phyloP scores from a whole-genome alignment of 2,113 vertebrate species.

The Plestiodon gilberti region DNA sequence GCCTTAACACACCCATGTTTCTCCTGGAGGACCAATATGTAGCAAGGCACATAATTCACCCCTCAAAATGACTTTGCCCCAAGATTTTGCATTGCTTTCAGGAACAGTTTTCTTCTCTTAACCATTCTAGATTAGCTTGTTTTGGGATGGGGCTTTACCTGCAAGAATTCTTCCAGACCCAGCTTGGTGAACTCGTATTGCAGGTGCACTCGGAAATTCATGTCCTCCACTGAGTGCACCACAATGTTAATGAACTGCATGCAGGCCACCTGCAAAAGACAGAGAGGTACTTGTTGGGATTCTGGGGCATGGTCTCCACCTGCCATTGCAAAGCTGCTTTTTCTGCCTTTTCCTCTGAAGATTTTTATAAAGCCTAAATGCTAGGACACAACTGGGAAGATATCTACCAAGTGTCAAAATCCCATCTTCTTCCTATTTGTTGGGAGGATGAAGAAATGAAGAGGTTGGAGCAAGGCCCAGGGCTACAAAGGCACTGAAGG shows the following conservation, averaged over 20 bases:
- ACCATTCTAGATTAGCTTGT: background rate
- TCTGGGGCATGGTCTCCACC: background rate
- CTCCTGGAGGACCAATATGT: background rate
- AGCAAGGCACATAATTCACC: background rate
- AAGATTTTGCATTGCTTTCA: no score
- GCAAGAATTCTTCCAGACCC: constrained; percentile 93
- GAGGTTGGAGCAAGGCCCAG: background rate
- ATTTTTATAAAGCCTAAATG: background rate
- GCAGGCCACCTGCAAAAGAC: constrained; percentile 87
- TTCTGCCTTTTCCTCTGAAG: background rate
- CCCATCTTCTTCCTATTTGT: background rate
- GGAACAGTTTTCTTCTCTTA: background rate
- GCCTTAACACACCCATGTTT: background rate
- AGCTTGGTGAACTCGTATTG: constrained; percentile 97
- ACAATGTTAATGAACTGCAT: constrained; percentile 99
- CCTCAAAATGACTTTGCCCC: background rate
- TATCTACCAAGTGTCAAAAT: background rate
- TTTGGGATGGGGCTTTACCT: constrained; percentile 74
- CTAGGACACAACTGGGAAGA: background rate
- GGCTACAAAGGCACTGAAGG: background rate
- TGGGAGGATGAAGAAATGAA: background rate
- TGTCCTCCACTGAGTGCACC: constrained; percentile 98
- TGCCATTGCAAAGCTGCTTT: background rate
- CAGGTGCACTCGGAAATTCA: constrained; percentile 97
- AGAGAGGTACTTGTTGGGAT: background rate